These are phyloP conservation scores for Drosophila arizonae DNA, from an alignment of 1,140 invertebrate genomes.

Conservation along the genomic window DNA sequence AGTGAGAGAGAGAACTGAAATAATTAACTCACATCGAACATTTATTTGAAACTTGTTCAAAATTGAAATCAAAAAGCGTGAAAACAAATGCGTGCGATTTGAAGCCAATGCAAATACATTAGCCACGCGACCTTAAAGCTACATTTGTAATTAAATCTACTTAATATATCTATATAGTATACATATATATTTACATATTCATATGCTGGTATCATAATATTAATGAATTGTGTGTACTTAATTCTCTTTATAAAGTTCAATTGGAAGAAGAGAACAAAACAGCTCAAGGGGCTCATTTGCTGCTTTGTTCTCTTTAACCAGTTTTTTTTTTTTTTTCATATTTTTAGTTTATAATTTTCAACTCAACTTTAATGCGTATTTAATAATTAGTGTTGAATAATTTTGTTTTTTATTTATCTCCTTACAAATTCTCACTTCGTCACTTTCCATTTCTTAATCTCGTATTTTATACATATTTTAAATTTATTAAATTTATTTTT, in stretches of 20 bases:
- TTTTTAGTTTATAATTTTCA: background rate
- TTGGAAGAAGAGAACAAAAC: background rate
- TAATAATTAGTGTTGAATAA: too few species aligned
- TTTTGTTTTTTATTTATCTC: too few species aligned
- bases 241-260: too few species aligned
- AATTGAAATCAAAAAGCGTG: slow-evolving; percentile 46
- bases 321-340: background rate
- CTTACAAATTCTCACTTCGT: too few species aligned
- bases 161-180: slow-evolving; percentile 5
- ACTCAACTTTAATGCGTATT: background rate
- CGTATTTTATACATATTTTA: too few species aligned
- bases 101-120: slow-evolving; percentile 38
- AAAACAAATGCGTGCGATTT: slow-evolving; percentile 11
- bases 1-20: background rate
- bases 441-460: background rate
- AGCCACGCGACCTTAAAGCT: slow-evolving; percentile 15
- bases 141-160: slow-evolving; percentile 6
- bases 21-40: slow-evolving; percentile 64
- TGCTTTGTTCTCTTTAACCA: background rate
- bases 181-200: slow-evolving; percentile 11
- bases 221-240: background rate
- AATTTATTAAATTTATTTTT: background rate
- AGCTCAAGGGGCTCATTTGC: background rate
- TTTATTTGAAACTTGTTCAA: slow-evolving; percentile 63
- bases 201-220: background rate